These are phyloP conservation scores for Andrena camellia DNA, from an alignment of 2,888 invertebrate species.

Conservation along the genomic window DNA sequence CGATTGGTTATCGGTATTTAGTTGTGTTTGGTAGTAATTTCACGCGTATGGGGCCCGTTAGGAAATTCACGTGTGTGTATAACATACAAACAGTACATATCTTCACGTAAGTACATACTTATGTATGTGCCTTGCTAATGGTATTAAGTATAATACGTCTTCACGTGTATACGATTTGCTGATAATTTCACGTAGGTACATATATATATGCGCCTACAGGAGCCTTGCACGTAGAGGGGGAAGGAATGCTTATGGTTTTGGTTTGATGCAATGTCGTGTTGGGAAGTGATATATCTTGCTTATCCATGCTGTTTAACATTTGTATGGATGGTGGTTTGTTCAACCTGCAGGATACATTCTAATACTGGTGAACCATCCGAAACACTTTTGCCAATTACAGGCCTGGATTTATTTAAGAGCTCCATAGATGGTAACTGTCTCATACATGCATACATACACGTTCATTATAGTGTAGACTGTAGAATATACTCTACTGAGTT, in stretches of 20 bases:
- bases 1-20: too few relatives aligned
- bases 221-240: slow-evolving; percentile 48
- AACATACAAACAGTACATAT: not conserved
- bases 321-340: slow-evolving; percentile 18
- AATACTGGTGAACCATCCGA: not conserved
- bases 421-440: slow-evolving; percentile 57
- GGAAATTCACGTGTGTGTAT: not conserved
- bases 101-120: not conserved
- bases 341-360: not conserved
- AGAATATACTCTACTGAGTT: slow-evolving; percentile 27
- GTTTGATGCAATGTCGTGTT: slow-evolving; percentile 58
- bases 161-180: not conserved
- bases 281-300: slow-evolving; percentile 49
- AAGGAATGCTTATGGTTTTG: slow-evolving; percentile 53
- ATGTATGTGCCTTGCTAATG: not conserved
- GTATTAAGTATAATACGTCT: not conserved
- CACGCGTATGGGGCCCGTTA: too few relatives aligned
- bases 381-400: not conserved
- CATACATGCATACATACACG: slow-evolving; percentile 21
- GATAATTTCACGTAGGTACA: not conserved
- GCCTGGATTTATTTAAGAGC: not conserved
- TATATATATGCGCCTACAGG: slow-evolving; percentile 1
- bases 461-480: slow-evolving; percentile 36
- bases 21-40: too few relatives aligned
- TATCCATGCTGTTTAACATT: slow-evolving; percentile 48